Evolutionary conservation across 2,888 invertebrate species (phyloP).

Genomic region (Suillia variegata): DNA sequence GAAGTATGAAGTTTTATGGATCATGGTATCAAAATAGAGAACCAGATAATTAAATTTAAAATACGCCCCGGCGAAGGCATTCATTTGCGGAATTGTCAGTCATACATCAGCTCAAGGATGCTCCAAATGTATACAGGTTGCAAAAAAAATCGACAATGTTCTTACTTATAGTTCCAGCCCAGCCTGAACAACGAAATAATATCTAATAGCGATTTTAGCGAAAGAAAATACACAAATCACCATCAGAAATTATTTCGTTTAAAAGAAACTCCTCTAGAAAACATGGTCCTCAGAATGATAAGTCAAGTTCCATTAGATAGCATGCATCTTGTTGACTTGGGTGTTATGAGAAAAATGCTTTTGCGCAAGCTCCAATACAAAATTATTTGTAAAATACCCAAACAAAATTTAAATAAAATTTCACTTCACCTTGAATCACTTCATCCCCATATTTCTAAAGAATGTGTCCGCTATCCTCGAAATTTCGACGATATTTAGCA

Average conservation of each 20-base stretch:
- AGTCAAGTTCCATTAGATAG: conserved; percentile 15
- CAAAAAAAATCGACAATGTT: conserved; percentile 12
- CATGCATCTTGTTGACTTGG: conserved; percentile 19
- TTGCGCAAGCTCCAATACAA: conserved; percentile 11
- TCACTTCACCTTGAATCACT: too few species aligned
- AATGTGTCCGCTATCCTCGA: conserved; percentile 10
- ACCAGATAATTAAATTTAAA: too few species aligned
- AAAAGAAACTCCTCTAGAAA: conserved; percentile 13
- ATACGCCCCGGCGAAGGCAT: conserved; percentile 14
- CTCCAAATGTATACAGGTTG: conserved; percentile 16
- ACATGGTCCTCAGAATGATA: conserved; percentile 16
- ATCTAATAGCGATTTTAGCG: conserved; percentile 5
- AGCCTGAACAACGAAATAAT: too few species aligned
- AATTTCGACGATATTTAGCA: conserved; percentile 14
- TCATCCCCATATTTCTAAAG: conserved; percentile 5
- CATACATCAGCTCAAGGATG: conserved; percentile 17
- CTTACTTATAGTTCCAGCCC: too few species aligned
- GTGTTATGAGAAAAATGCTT: conserved; percentile 17
- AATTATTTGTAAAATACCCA: not conserved
- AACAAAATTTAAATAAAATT: too few species aligned
- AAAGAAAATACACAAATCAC: conserved; percentile 15
- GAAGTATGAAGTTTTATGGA: too few species aligned
- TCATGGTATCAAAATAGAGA: too few species aligned
- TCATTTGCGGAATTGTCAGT: conserved; percentile 17
- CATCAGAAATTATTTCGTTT: conserved; percentile 13